Percentiles rank a stretch among this genome's conserved stretches.
Evolutionary conservation across 1,140 invertebrate genomes (phyloP).

Genomic region (Lepidurus packardi): DNA sequence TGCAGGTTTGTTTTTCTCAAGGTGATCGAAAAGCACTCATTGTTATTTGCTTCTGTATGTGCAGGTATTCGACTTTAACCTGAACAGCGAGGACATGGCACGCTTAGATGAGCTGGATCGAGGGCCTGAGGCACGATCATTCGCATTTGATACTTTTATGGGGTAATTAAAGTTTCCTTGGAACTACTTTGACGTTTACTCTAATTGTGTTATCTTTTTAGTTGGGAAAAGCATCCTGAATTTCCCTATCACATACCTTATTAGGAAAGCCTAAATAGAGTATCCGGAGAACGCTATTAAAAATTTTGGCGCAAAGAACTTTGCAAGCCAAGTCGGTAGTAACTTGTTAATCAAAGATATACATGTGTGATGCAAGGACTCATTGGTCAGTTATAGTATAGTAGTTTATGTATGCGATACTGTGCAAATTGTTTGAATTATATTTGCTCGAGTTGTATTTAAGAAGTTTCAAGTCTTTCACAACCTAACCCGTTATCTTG

Average conservation of each 20-base stretch:
- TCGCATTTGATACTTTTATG: conserved; percentile 54
- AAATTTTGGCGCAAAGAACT: too few species aligned
- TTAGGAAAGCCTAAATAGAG: neutral
- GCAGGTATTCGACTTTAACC: conserved; percentile 55
- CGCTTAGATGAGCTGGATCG: conserved; percentile 52
- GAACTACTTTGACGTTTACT: neutral
- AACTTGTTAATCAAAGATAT: too few species aligned
- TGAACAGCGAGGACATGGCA: conserved; percentile 50
- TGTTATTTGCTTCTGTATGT: neutral
- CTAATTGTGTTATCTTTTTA: neutral
- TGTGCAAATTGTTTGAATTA: too few species aligned
- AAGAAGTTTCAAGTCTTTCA: too few species aligned
- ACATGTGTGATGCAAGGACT: too few species aligned
- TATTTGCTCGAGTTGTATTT: too few species aligned
- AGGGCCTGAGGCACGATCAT: conserved; percentile 54
- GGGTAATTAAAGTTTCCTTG: conserved; percentile 27
- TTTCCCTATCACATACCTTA: neutral
- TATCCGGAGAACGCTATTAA: too few species aligned
- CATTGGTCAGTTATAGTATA: too few species aligned
- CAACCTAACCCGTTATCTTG: too few species aligned
- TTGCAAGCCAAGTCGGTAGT: too few species aligned
- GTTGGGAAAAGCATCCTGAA: conserved; percentile 8
- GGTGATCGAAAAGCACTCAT: neutral
- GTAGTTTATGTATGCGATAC: too few species aligned
- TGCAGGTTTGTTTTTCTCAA: conserved; percentile 36